A percentile compares a stretch with the other conserved stretches of the same genome.
Evolutionary conservation across 2,797 vertebrate species (phyloP).

Genomic region (Sciaenops ocellatus): DNA sequence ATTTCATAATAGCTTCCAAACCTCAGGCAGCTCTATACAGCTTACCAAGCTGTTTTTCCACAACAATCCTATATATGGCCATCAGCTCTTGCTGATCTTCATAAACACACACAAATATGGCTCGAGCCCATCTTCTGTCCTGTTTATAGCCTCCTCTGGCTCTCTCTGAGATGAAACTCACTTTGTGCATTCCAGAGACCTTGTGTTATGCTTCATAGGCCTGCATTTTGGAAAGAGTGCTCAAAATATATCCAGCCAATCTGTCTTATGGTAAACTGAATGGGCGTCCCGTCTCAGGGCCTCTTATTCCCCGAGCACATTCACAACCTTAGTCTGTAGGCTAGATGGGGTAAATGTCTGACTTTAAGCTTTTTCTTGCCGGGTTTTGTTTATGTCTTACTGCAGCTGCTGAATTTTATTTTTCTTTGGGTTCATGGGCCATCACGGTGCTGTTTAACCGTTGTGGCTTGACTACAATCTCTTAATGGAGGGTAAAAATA

Average conservation of each 20-base stretch:
- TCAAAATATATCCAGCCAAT: conserved; percentile 62
- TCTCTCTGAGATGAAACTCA: conserved; percentile 51
- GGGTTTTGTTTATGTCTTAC: conserved; percentile 51
- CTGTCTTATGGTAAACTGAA: conserved; percentile 33
- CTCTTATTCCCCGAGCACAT: conserved; percentile 35
- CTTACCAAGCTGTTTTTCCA: conserved; percentile 15
- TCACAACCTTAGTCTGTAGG: conserved; percentile 24
- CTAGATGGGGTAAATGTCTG: conserved; percentile 23
- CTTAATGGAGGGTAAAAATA: conserved; percentile 48
- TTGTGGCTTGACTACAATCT: conserved; percentile 50
- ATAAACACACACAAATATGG: conserved; percentile 79
- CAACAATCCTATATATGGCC: conserved; percentile 74
- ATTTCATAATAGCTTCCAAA: conserved; percentile 23
- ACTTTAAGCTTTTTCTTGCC: conserved; percentile 28
- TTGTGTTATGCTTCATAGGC: conserved; percentile 68
- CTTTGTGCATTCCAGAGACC: conserved; percentile 73
- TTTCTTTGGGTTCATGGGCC: conserved; percentile 49
- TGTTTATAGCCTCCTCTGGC: conserved; percentile 70
- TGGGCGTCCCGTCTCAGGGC: conserved; percentile 19
- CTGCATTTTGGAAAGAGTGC: conserved; percentile 52
- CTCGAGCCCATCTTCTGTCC: conserved; percentile 47
- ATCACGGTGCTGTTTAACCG: conserved; percentile 46
- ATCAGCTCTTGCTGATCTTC: conserved; percentile 47
- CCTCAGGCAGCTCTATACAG: neutral
- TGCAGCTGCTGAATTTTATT: conserved; percentile 32